Evolutionary conservation across 2,797 vertebrate genomes (phyloP), one percentile per base, ranked within the genome.

Genomic region (Chelmon rostratus): DNA sequence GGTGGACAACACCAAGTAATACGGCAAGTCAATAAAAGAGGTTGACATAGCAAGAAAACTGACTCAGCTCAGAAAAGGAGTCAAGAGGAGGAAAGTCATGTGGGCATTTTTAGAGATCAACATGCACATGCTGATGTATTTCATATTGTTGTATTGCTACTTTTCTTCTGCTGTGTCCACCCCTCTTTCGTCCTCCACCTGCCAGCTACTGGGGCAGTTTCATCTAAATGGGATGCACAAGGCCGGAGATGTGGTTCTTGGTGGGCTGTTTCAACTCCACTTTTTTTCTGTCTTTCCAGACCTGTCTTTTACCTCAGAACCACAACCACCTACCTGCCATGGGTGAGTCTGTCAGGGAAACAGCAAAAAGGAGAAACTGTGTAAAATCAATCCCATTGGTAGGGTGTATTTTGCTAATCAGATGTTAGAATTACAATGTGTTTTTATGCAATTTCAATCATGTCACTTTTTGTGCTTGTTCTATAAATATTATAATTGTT

Each of bases 251-350:
- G 68, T 42, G 40, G 12, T 42, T 42, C 40, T 42, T 42, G 40
- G 40, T 8, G 40, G 40, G 13, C 12, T 42, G 12, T 42, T 42
- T 42, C 40, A 42, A 13, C 42, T 42, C 40, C 40, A 42, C 4
- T 42, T 42, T 40, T 42, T 42, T 13, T 42, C 40, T 42, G 2
- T 42, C 8, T 42, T 42, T 94, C 91, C 89, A 42, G 90, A 94
- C 18, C 54, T 93, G 38, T 89, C 88, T 54, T 95, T 93, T 61
- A 91, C 67, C 19, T 91, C 88, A 35, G 73, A 94, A 62, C 93
- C 94, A 11, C 77, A 91, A 23, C 79, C 91, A 37, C 89, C 90
- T 6, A 79, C 25, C 37, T 92, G 89, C 64, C 25, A 91, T 0
- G 19, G 47, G 40, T 42, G 40, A 42, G 40, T 50, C 7, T 21